Percentiles rank a stretch among this genome's conserved stretches.
phyloP scores from a whole-genome alignment of 1,140 invertebrate species.

The Camponotus vicinus region DNA sequence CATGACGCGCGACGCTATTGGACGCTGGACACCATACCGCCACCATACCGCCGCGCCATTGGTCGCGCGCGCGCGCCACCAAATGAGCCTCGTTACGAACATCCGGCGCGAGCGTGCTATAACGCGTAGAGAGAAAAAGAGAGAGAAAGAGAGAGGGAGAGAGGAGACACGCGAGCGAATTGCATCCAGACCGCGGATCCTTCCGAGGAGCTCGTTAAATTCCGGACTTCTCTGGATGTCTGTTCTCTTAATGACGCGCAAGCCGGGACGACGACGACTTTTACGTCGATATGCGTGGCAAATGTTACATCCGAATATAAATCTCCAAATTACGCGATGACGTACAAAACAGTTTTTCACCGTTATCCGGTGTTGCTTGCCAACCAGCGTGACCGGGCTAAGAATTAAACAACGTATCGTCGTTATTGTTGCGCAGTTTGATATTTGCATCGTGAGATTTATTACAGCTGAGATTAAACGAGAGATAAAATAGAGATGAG shows the following conservation, averaged over 20 bases:
- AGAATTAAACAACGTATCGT: not conserved
- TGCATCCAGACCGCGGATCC: constrained; percentile 57
- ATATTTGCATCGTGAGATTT: not conserved
- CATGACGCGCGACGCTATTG: constrained; percentile 63
- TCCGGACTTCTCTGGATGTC: constrained; percentile 54
- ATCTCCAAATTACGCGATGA: constrained; percentile 25
- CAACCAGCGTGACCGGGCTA: too few species aligned
- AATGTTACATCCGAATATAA: constrained; percentile 18
- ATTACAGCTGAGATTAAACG: not conserved
- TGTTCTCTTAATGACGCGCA: constrained; percentile 54
- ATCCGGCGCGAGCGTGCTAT: constrained; percentile 30
- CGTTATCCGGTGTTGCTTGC: constrained; percentile 10
- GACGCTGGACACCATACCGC: constrained; percentile 71
- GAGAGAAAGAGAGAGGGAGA: not conserved
- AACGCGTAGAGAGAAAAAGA: not conserved
- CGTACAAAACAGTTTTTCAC: not conserved
- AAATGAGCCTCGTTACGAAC: constrained; percentile 74
- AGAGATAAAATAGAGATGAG: not conserved
- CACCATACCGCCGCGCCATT: constrained; percentile 72
- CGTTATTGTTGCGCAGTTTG: not conserved
- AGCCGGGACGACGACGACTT: constrained; percentile 29
- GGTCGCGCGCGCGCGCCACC: constrained; percentile 51
- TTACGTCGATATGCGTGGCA: constrained; percentile 22
- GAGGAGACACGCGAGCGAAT: constrained; percentile 43
- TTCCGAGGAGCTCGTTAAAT: constrained; percentile 62